These are phyloP conservation scores for Eutolmus rufibarbis DNA, from an alignment of 2,888 invertebrate species.

Conservation along the genomic window DNA sequence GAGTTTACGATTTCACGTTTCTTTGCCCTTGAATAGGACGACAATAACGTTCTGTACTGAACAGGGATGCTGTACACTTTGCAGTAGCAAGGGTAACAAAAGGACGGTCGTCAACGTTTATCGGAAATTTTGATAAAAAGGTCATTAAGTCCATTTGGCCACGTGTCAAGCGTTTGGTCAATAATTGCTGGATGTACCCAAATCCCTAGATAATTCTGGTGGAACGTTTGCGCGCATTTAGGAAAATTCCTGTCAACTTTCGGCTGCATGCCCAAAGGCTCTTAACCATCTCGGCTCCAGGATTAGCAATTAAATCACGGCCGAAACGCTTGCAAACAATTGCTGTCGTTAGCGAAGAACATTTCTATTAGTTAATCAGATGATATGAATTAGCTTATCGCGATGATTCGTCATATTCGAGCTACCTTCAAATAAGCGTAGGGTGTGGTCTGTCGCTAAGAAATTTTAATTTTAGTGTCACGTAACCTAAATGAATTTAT, in stretches of 20 bases:
- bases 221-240: background rate
- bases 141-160: constrained; percentile 46
- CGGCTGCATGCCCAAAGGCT: background rate
- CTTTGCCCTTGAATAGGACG: constrained; percentile 20
- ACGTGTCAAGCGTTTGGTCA: constrained; percentile 46
- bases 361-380: constrained; percentile 42
- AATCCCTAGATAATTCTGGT: background rate
- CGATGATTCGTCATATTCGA: constrained; percentile 45
- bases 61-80: background rate
- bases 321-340: background rate
- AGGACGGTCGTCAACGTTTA: constrained; percentile 30
- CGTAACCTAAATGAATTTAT: too few relatives aligned
- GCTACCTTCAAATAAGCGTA: background rate
- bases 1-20: constrained; percentile 26
- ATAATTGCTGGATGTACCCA: constrained; percentile 34
- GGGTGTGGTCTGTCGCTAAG: background rate
- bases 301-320: constrained; percentile 12
- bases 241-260: background rate
- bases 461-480: background rate
- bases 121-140: constrained; percentile 42
- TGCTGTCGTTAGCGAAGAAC: constrained; percentile 24
- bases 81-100: constrained; percentile 10
- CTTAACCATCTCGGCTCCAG: background rate
- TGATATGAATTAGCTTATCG: constrained; percentile 44
- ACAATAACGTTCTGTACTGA: background rate